Conservation (phyloP, 2,113 vertebrate genomes). For the Procavia capensis region DNA sequence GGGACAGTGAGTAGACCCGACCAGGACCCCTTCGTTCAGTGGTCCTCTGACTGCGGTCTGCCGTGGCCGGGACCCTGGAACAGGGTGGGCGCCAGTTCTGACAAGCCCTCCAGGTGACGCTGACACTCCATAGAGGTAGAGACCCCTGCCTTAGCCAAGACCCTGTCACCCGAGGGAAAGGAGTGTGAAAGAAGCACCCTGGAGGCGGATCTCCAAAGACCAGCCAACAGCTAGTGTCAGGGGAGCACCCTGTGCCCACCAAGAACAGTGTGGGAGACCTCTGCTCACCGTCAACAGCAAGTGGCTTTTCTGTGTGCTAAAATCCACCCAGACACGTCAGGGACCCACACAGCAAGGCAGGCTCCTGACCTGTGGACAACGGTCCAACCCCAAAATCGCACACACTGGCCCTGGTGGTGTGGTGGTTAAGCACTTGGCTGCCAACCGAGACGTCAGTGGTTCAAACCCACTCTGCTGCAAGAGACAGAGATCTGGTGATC, state of each 20-base stretch:
- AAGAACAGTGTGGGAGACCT: background rate
- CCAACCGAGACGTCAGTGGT: background rate
- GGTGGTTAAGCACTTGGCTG: background rate
- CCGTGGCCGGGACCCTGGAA: too few species aligned
- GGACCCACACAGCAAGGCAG: fast-evolving
- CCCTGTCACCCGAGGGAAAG: background rate
- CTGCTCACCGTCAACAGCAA: background rate
- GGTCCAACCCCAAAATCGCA: background rate
- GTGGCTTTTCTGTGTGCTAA: background rate
- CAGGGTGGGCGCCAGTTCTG: background rate
- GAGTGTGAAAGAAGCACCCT: background rate
- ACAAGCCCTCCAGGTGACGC: background rate
- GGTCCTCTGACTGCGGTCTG: background rate
- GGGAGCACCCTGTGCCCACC: background rate
- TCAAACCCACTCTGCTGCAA: background rate
- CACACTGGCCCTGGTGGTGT: background rate
- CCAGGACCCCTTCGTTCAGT: background rate
- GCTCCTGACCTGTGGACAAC: background rate
- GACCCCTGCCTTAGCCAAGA: background rate
- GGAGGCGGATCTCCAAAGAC: background rate
- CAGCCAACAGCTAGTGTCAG: too few species aligned
- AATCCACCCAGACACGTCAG: background rate
- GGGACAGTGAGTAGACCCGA: background rate
- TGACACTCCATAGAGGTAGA: background rate
- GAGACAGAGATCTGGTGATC: background rate